Evolutionary conservation across 1,140 invertebrate genomes (phyloP), one percentile per base, ranked within the genome.

Genomic region (Atopsyche davidsoni): DNA sequence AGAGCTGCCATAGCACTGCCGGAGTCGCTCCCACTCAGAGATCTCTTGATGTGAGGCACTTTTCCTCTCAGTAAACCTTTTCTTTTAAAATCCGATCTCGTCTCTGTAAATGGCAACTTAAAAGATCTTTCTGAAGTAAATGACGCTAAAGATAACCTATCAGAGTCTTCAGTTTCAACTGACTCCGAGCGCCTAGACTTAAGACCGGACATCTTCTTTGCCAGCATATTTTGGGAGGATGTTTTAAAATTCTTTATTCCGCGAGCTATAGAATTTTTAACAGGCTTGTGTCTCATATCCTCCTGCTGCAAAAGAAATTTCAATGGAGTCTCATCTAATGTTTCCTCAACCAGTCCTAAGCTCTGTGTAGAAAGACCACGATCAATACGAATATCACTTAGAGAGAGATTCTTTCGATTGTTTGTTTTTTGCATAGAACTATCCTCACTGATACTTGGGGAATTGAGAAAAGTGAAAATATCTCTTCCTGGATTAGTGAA

Each of bases 1-100:
- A 82, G 70, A 7, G 80, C 77, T 2, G 79, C 79, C 73, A 83
- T 81, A 2, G 71, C 67, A 46, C 75, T 76, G 2, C 78, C 75
- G n/a, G n/a, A n/a, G 59, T 81, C 76, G 0, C 78, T 72, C 53
- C 78, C 75, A 46, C 73, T 76, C 38, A 66, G 62, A 6, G 66
- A 67, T 57, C 79, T 79, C n/a, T 72, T 69, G 45, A 79, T 75
- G 22, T 66, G 72, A 2, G 70, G 65, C 36, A 69, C 72, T 36
- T 51, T 51, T 22, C 44, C 44, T 54, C 75, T 78, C 11, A 72
- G 50, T 7, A 60, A 55, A 48, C 65, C 69, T 2, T 72, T 59
- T 50, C 66, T 69, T 35, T 66, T 69, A 41, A 75, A 62, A 39
- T 73, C 70, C 38, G 68, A 69, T 53, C 65, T 72, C 21, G 73